These are phyloP conservation scores for Trematomus loennbergii DNA, from an alignment of 2,113 vertebrate species.

Conservation along the genomic window DNA sequence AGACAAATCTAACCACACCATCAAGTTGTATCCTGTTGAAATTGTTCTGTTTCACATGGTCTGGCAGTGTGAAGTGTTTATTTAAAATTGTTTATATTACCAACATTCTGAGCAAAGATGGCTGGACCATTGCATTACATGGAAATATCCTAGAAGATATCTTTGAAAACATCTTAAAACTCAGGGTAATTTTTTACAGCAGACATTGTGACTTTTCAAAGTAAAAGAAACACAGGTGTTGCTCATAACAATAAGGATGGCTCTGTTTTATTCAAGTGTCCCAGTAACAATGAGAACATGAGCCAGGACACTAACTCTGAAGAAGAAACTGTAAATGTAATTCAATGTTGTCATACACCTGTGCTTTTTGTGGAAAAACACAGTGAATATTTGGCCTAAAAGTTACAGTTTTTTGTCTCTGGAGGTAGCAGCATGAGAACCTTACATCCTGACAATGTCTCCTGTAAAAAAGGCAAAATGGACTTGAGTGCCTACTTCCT, in stretches of 20 bases:
- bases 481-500: conserved; percentile 38
- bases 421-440: conserved; percentile 15
- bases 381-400: neutral
- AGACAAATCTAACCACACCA: no score
- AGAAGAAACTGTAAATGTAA: neutral
- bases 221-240: neutral
- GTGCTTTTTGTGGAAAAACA: neutral
- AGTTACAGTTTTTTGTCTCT: neutral
- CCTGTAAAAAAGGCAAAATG: conserved; percentile 2
- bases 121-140: no score
- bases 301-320: neutral
- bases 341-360: neutral
- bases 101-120: no score
- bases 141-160: no score
- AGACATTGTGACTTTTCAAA: no score
- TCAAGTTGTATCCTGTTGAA: no score
- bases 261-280: neutral
- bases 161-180: no score
- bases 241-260: neutral
- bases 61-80: no score
- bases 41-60: no score
- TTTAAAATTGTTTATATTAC: no score
- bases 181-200: no score
- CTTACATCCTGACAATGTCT: conserved; percentile 32
- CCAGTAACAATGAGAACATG: neutral